Evolutionary conservation across 2,113 vertebrate genomes (phyloP).

Genomic region (Dipodomys ordii): DNA sequence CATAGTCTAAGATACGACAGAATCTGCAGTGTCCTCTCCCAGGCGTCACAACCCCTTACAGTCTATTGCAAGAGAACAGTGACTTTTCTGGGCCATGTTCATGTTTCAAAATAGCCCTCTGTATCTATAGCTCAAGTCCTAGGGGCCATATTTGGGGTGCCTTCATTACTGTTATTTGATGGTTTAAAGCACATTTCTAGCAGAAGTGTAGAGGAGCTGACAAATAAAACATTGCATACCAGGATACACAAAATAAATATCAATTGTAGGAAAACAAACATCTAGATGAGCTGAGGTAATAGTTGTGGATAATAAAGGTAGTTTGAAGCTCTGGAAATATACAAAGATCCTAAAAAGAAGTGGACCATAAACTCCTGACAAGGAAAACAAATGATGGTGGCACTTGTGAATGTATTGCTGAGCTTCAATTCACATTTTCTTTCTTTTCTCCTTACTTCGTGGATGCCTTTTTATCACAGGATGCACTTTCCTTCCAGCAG

Average conservation of each 20-base stretch:
- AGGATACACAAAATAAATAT: slow-evolving; percentile 15
- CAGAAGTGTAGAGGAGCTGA: slow-evolving; percentile 1
- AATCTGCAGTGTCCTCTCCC: neutral
- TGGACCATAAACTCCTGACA: slow-evolving; percentile 17
- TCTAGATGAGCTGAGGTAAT: neutral
- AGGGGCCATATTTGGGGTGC: neutral
- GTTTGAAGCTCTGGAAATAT: neutral
- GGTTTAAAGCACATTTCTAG: neutral
- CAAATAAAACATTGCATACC: neutral
- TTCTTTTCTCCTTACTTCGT: neutral
- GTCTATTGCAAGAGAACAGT: neutral
- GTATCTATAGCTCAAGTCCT: neutral
- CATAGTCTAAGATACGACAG: neutral
- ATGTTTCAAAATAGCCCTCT: neutral
- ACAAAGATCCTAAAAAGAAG: neutral
- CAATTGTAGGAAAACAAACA: slow-evolving; percentile 42
- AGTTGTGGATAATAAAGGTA: neutral
- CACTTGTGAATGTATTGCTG: slow-evolving; percentile 29
- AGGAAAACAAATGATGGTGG: slow-evolving; percentile 20
- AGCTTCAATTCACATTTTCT: slow-evolving; percentile 35
- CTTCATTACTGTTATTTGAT: neutral
- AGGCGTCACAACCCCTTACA: neutral
- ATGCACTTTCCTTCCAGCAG: slow-evolving; percentile 44
- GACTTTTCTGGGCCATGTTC: neutral
- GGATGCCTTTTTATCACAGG: neutral